phyloP scores from a whole-genome alignment of 2,797 vertebrate genomes.

The Staurois parvus region DNA sequence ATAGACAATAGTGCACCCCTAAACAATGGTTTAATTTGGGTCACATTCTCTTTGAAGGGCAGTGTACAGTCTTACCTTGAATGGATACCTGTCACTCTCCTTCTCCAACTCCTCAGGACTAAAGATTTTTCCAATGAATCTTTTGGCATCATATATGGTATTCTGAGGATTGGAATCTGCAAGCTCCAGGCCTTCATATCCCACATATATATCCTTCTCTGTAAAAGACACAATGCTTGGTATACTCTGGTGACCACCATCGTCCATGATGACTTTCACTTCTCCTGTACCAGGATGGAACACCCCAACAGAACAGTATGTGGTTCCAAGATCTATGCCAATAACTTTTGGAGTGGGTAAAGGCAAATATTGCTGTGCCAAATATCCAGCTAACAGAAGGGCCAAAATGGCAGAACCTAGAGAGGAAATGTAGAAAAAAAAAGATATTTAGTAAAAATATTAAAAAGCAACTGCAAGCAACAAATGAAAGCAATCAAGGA shows the following conservation, averaged over 20 bases:
- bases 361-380: slow-evolving; percentile 95
- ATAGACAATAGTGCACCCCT: no score
- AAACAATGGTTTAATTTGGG: no score
- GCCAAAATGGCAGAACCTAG: slow-evolving; percentile 92
- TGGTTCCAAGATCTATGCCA: slow-evolving; percentile 95
- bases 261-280: slow-evolving; percentile 89
- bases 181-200: slow-evolving; percentile 89
- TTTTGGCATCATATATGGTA: slow-evolving; percentile 94
- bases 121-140: slow-evolving; percentile 95
- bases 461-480: neutral
- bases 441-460: neutral
- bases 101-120: slow-evolving; percentile 79
- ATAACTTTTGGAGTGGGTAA: slow-evolving; percentile 91
- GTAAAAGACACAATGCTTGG: slow-evolving; percentile 95
- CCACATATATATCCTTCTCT: slow-evolving; percentile 75
- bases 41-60: neutral
- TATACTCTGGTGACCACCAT: slow-evolving; percentile 86
- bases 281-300: slow-evolving; percentile 92
- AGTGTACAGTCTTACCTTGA: slow-evolving; percentile 81
- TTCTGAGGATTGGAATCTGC: slow-evolving; percentile 89
- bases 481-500: no score
- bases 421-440: neutral
- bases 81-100: slow-evolving; percentile 91
- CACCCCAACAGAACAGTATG: slow-evolving; percentile 94
- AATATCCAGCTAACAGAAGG: slow-evolving; percentile 92